Evolutionary conservation across 2,797 vertebrate species (phyloP), one percentile per base, ranked within the genome.

Genomic region (Pseudomugil gertrudae): DNA sequence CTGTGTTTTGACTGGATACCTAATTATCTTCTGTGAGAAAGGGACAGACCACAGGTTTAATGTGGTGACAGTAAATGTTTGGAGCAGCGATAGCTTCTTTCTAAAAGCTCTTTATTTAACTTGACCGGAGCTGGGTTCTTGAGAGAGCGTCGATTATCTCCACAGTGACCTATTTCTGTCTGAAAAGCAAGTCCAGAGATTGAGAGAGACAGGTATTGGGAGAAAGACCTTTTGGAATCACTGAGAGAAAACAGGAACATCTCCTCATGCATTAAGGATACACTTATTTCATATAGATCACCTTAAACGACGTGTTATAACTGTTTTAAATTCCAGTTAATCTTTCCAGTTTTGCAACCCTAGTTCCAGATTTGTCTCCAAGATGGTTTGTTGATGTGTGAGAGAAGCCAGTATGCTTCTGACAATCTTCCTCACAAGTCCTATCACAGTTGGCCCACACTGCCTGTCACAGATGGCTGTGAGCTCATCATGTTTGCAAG

Each of bases 81-180:
- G 45, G 58, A 65, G 54, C 69, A 72, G 60, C 79, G 85, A 85
- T 76, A 69, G 74, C 57, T 78, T 62, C 43, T 62, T 65, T 63
- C 27, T 53, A 35, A 70, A 76, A 72, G 51, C 54, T 15, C 52
- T 81, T 79, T 64, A 75, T 83, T 76, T 57, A 63, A 58, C 62
- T 65, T 72, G 78, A 87, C 64, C 55, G 15, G 47, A 53, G 61
- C 75, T 76, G 64, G 69, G 63, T 76, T 82, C 69, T 81, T 59
- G 11, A 19, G 53, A 66, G 69, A 40, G 73, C 0, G 21, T 60
- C n/a, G 57, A 74, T 84, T 81, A 80, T 79, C 73, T 78, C 66
- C 78, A 81, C 72, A 74, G 58, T 86, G 74, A 85, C 86, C 84
- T 58, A 81, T 79, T 90, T 89, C 74, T 86, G 86, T 82, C 81